phyloP scores from a whole-genome alignment of 2,797 vertebrate species.

The Sarcoramphus papa region DNA sequence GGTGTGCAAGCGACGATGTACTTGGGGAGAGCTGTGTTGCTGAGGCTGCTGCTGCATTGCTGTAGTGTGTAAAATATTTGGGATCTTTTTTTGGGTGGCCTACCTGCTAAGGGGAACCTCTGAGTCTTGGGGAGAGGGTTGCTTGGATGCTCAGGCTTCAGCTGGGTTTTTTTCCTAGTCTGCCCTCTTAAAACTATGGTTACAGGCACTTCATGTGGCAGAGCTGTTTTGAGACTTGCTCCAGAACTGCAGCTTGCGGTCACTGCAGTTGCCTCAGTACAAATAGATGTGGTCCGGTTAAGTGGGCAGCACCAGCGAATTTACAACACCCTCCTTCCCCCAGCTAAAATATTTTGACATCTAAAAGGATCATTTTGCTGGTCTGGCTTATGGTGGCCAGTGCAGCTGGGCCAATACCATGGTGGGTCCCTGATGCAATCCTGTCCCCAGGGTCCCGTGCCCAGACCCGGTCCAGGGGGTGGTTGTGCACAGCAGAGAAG shows the following conservation, averaged over 20 bases:
- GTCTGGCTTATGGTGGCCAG: background rate
- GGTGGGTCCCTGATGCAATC: background rate
- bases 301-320: background rate
- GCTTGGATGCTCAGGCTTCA: background rate
- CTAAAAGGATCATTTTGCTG: background rate
- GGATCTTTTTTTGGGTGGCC: background rate
- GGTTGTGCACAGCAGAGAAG: background rate
- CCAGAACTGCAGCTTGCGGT: fast-evolving
- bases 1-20: fast-evolving
- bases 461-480: background rate
- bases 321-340: background rate
- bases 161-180: background rate
- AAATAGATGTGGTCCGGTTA: background rate
- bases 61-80: fast-evolving
- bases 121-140: background rate
- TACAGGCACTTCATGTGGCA: fast-evolving
- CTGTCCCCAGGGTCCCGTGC: background rate
- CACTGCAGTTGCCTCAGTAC: fast-evolving
- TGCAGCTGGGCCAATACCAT: background rate
- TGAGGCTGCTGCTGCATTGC: background rate
- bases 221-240: background rate
- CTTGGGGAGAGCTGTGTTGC: no score
- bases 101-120: fast-evolving
- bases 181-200: background rate
- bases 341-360: background rate